Percentiles rank a stretch among this genome's conserved stretches.
Evolutionary conservation across 2,113 vertebrate genomes (phyloP).

Genomic region (Chascanopsetta lugubris): DNA sequence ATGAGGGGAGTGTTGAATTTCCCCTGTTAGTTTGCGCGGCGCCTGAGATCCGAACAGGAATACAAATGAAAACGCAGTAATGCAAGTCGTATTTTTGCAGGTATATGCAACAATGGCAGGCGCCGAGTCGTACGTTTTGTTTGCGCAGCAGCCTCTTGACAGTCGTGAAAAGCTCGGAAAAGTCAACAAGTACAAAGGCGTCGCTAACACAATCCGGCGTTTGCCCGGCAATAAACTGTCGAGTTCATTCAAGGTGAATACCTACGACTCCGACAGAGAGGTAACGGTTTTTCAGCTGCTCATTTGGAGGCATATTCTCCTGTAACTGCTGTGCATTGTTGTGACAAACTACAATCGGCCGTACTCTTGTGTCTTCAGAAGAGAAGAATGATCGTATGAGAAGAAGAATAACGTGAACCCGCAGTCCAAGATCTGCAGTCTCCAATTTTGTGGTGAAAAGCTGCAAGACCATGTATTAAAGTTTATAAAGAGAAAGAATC

Average conservation of each 20-base stretch:
- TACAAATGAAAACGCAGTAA: not conserved
- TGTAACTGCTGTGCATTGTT: constrained; percentile 45
- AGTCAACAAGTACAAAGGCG: constrained; percentile 27
- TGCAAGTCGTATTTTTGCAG: constrained; percentile 9
- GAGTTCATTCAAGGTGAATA: constrained; percentile 28
- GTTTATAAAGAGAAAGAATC: too few relatives aligned
- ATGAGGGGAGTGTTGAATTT: constrained; percentile 37
- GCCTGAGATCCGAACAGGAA: constrained; percentile 10
- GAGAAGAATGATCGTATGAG: constrained; percentile 7
- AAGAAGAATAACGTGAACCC: constrained; percentile 5
- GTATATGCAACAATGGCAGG: constrained; percentile 9
- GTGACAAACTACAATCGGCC: constrained; percentile 49
- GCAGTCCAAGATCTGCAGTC: not conserved
- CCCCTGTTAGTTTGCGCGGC: constrained; percentile 13
- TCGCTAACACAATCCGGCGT: constrained; percentile 43
- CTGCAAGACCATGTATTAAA: too few relatives aligned
- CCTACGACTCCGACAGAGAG: constrained; percentile 45
- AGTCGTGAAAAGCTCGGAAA: constrained; percentile 3
- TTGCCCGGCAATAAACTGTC: constrained; percentile 31
- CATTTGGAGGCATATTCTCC: constrained; percentile 57
- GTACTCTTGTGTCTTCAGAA: constrained; percentile 41
- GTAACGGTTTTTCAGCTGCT: constrained; percentile 60
- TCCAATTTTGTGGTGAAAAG: not conserved
- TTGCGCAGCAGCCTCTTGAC: constrained; percentile 13
- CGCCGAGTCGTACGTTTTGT: constrained; percentile 28